Evolutionary conservation across 2,797 vertebrate species (phyloP).

Genomic region (Hylomyscus alleni): DNA sequence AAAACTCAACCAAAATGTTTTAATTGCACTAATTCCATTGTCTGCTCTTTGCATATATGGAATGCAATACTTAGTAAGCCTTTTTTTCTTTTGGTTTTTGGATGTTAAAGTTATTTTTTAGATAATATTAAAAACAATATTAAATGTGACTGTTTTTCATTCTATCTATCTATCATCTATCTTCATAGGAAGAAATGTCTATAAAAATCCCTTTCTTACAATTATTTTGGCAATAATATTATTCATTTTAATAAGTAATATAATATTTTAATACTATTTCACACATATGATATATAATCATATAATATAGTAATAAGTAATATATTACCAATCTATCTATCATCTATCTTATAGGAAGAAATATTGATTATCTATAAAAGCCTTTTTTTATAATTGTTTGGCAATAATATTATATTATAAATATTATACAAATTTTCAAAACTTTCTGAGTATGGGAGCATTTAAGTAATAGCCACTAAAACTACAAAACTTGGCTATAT

Average conservation of each 20-base stretch:
- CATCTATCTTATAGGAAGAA: not conserved
- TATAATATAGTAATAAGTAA: too few species aligned
- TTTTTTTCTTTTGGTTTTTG: not conserved
- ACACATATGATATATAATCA: too few species aligned
- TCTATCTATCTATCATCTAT: not conserved
- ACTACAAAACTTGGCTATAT: not conserved
- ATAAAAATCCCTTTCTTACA: not conserved
- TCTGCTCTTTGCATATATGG: not conserved
- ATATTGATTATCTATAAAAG: not conserved
- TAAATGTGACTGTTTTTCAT: not conserved
- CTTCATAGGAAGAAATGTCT: not conserved
- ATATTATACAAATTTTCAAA: not conserved
- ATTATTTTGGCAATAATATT: constrained; percentile 1
- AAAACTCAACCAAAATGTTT: not conserved
- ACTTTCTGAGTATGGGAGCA: not conserved
- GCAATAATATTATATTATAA: constrained; percentile 12
- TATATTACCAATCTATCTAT: not conserved
- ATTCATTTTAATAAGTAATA: not conserved
- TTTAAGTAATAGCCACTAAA: constrained; percentile 28
- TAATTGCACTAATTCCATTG: not conserved
- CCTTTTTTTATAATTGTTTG: constrained; percentile 21
- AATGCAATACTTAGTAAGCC: not conserved
- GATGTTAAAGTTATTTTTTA: not conserved
- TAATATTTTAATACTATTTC: not conserved
- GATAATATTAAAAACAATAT: constrained; percentile 39